These are phyloP conservation scores for Leptarthrus brevirostris DNA, from an alignment of 2,888 invertebrate genomes.

Conservation along the genomic window DNA sequence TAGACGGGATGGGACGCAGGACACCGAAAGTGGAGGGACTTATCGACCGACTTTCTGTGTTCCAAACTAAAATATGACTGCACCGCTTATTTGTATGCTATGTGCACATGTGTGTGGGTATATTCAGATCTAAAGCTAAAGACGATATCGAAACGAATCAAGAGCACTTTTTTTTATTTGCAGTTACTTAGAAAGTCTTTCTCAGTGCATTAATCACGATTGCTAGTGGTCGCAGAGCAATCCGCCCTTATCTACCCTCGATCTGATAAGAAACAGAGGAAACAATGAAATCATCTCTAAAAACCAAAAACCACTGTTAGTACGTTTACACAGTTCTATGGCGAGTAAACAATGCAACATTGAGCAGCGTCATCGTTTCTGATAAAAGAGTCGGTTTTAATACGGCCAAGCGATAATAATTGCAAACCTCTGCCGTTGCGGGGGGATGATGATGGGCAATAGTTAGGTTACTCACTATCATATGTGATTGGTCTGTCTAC, in stretches of 20 bases:
- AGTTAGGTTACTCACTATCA: not conserved
- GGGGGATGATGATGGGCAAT: not conserved
- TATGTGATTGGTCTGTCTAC: slow-evolving; percentile 26
- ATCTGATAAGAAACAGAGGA: slow-evolving; percentile 38
- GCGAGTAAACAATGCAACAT: slow-evolving; percentile 21
- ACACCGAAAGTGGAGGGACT: slow-evolving; percentile 27
- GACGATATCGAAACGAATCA: not conserved
- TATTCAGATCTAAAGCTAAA: not conserved
- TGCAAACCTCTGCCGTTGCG: not conserved
- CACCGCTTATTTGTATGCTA: not conserved
- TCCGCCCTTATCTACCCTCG: slow-evolving; percentile 1
- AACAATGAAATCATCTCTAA: slow-evolving; percentile 42
- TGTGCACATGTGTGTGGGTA: not conserved
- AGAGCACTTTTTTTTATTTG: not conserved
- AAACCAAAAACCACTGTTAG: slow-evolving; percentile 4
- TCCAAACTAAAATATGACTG: not conserved
- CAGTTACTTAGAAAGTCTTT: not conserved
- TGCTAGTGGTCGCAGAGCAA: slow-evolving; percentile 6
- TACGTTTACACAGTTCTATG: slow-evolving; percentile 13
- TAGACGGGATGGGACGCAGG: slow-evolving; percentile 15
- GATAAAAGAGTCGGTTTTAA: slow-evolving; percentile 20
- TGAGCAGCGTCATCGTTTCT: slow-evolving; percentile 28
- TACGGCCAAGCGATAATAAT: slow-evolving; percentile 8
- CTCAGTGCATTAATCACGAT: slow-evolving; percentile 24
- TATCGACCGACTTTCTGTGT: slow-evolving; percentile 42